phyloP scores from a whole-genome alignment of 2,797 vertebrate genomes.

The Nannoperca australis region DNA sequence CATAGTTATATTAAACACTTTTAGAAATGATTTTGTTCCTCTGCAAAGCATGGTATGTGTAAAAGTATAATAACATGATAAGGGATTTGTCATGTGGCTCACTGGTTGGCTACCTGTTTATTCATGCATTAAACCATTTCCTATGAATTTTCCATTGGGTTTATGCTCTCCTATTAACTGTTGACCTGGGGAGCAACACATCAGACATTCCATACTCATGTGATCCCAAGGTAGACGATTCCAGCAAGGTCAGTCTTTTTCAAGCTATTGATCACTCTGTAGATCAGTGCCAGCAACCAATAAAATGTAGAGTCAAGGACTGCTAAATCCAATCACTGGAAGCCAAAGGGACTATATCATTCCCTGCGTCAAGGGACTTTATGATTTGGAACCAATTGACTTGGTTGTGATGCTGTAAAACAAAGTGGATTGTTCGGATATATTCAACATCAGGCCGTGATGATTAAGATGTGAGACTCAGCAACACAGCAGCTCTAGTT shows the following conservation, averaged over 20 bases:
- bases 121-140: slow-evolving; percentile 42
- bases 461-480: slow-evolving; percentile 62
- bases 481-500: slow-evolving; percentile 45
- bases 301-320: slow-evolving; percentile 78
- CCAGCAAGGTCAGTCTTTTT: slow-evolving; percentile 77
- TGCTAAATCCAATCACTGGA: slow-evolving; percentile 75
- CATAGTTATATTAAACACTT: slow-evolving; percentile 2
- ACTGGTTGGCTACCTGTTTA: slow-evolving; percentile 24
- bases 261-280: slow-evolving; percentile 71
- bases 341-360: slow-evolving; percentile 72
- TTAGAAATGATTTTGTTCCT: background rate
- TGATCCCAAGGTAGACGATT: slow-evolving; percentile 47
- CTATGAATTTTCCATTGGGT: slow-evolving; percentile 33
- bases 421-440: slow-evolving; percentile 70
- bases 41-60: background rate
- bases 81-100: background rate
- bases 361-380: slow-evolving; percentile 68
- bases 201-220: slow-evolving; percentile 36
- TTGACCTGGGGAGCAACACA: slow-evolving; percentile 42
- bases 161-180: slow-evolving; percentile 58
- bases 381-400: slow-evolving; percentile 83
- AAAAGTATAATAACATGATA: slow-evolving; percentile 21
- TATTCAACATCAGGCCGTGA: slow-evolving; percentile 53
- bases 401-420: slow-evolving; percentile 72
- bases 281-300: slow-evolving; percentile 71